These are phyloP conservation scores for Campylorhamphus procurvoides DNA, from an alignment of 2,113 vertebrate genomes.

Conservation along the genomic window DNA sequence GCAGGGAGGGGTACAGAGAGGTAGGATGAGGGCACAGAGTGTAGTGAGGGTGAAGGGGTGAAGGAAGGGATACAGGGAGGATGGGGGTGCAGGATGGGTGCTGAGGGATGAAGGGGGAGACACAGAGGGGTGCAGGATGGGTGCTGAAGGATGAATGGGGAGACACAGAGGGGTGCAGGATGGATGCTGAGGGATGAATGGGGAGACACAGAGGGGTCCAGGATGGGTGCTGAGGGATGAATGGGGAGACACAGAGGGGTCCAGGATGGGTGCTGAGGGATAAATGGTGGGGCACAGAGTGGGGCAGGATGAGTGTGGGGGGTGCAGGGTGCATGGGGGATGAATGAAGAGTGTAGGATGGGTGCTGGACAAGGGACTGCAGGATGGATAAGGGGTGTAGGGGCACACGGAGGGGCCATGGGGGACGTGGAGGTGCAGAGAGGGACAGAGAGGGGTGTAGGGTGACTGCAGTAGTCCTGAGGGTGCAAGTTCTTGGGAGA, in stretches of 20 bases:
- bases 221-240: not conserved
- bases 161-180: no score
- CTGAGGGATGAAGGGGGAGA: no score
- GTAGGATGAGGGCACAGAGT: not conserved
- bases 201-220: not conserved
- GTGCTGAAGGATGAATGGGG: not conserved
- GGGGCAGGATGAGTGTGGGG: no score
- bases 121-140: no score
- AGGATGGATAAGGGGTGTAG: not conserved
- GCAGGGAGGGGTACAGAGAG: no score
- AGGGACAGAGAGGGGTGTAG: not conserved
- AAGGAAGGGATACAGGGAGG: not conserved
- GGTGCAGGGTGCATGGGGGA: no score
- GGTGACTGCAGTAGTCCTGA: not conserved
- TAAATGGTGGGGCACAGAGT: no score
- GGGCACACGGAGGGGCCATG: not conserved
- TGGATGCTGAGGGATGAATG: not conserved
- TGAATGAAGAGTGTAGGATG: not conserved
- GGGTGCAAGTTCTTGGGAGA: no score
- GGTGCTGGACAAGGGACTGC: not conserved
- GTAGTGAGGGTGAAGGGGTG: not conserved
- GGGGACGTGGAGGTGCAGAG: not conserved
- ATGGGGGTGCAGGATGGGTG: no score
- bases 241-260: no score
- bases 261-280: no score